Evolutionary conservation across 2,113 vertebrate species (phyloP).

Genomic region (Mormoops blainvillei): DNA sequence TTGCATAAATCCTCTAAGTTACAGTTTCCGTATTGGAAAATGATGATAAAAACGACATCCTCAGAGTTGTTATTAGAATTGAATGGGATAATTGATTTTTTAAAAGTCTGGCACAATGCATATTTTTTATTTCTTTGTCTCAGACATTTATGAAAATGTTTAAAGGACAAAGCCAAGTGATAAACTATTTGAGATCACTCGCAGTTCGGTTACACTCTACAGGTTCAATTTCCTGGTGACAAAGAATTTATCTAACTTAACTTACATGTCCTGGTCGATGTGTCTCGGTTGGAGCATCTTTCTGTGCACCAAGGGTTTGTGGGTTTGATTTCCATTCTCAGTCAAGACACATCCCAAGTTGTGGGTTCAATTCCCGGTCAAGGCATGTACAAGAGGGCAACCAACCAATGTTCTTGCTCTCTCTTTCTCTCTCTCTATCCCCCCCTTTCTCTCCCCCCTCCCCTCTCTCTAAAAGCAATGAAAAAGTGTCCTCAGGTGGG

Average conservation of each 20-base stretch:
- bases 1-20: not conserved
- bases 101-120: not conserved
- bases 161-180: not conserved
- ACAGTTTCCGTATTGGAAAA: not conserved
- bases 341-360: too few relatives aligned
- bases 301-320: too few relatives aligned
- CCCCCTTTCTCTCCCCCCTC: too few relatives aligned
- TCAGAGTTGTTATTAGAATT: slow-evolving; percentile 11
- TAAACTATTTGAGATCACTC: not conserved
- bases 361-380: too few relatives aligned
- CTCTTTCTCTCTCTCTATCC: too few relatives aligned
- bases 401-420: too few relatives aligned
- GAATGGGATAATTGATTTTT: not conserved
- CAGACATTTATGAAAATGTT: slow-evolving; percentile 4
- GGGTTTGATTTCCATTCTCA: too few relatives aligned
- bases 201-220: not conserved
- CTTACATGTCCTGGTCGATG: not conserved
- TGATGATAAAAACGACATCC: not conserved
- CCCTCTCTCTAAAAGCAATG: too few relatives aligned
- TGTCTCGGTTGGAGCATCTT: too few relatives aligned
- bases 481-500: too few relatives aligned
- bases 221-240: not conserved
- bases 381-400: too few relatives aligned
- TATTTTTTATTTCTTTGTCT: not conserved
- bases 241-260: not conserved